Evolutionary conservation across 2,888 invertebrate species (phyloP).

Genomic region (Macrosiphum euphorbiae): DNA sequence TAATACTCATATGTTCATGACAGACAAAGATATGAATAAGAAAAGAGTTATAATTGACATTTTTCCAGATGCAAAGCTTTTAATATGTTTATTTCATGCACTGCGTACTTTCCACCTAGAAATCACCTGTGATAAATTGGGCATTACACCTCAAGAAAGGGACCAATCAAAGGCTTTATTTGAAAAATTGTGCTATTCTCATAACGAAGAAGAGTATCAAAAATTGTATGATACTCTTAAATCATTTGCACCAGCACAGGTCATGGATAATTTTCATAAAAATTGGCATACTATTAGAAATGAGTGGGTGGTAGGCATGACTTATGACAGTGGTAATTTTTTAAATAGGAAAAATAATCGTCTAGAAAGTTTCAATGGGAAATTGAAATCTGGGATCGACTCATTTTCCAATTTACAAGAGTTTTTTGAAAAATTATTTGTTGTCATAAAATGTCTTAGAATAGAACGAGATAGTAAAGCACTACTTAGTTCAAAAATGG

Average conservation of each 20-base stretch:
- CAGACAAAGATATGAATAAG: background rate
- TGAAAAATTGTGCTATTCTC: background rate
- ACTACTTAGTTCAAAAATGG: background rate
- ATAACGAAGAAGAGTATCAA: constrained; percentile 12
- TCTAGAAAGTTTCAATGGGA: background rate
- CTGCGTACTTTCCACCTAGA: background rate
- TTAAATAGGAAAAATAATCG: background rate
- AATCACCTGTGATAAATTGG: background rate
- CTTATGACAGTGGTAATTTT: background rate
- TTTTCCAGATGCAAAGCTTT: background rate
- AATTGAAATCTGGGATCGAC: background rate
- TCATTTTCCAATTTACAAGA: background rate
- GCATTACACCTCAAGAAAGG: background rate
- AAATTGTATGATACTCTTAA: background rate
- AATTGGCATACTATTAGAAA: background rate
- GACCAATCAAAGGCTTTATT: background rate
- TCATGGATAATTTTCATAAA: background rate
- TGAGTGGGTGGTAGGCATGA: background rate
- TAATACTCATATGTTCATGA: background rate
- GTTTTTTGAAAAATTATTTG: background rate
- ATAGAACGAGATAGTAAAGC: background rate
- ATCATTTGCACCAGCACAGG: background rate
- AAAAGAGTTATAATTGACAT: background rate
- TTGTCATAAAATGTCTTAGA: background rate
- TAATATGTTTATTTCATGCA: background rate